Evolutionary conservation across 2,113 vertebrate species (phyloP).

Genomic region (Carassius auratus): DNA sequence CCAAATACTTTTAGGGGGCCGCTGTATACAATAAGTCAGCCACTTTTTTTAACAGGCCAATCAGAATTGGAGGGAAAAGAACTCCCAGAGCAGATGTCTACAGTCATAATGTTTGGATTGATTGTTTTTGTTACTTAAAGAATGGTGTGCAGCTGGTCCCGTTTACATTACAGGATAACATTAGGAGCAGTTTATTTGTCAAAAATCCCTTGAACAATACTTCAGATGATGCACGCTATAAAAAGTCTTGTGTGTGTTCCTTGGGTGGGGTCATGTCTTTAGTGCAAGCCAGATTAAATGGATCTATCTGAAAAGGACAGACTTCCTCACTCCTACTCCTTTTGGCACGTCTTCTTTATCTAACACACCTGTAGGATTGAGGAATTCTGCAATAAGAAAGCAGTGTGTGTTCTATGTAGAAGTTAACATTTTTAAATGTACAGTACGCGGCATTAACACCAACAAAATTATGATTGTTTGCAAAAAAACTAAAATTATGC

Average conservation of each 20-base stretch:
- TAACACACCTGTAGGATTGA: not conserved
- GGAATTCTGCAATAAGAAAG: not conserved
- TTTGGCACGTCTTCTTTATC: not conserved
- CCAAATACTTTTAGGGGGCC: not conserved
- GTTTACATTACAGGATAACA: constrained; percentile 67
- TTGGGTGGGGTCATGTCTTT: constrained; percentile 18
- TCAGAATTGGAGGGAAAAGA: constrained; percentile 47
- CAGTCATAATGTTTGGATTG: constrained; percentile 65
- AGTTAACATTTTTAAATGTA: not conserved
- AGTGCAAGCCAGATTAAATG: not conserved
- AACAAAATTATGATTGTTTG: not conserved
- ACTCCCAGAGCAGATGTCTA: constrained; percentile 66
- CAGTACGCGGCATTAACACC: not conserved
- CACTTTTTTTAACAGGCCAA: constrained; percentile 12
- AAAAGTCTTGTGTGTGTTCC: constrained; percentile 34
- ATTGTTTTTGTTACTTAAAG: constrained; percentile 69
- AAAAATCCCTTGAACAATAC: constrained; percentile 46
- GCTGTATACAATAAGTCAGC: constrained; percentile 9
- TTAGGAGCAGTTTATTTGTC: constrained; percentile 63
- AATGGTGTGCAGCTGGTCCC: constrained; percentile 70
- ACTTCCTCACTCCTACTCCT: constrained; percentile 6
- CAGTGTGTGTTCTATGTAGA: not conserved
- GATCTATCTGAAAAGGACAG: not conserved
- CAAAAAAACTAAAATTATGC: not conserved
- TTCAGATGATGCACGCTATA: constrained; percentile 58